phyloP scores from a whole-genome alignment of 2,888 invertebrate genomes.

The Neoaliturus tenellus region DNA sequence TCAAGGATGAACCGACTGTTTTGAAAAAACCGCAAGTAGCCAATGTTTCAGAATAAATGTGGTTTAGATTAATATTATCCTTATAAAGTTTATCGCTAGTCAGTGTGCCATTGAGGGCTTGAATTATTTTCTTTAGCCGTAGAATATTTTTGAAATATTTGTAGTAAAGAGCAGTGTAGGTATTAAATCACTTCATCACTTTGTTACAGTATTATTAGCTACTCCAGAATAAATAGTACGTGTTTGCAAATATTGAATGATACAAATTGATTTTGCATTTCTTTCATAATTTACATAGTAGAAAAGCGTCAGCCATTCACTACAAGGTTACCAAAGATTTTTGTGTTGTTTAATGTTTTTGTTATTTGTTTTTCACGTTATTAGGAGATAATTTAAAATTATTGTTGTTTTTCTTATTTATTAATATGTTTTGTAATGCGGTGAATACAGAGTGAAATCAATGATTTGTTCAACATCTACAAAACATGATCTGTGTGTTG shows the following conservation, averaged over 20 bases:
- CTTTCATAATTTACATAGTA: background rate
- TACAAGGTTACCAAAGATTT: constrained; percentile 54
- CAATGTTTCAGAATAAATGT: constrained; percentile 59
- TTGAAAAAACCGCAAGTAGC: constrained; percentile 71
- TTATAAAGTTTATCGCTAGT: constrained; percentile 64
- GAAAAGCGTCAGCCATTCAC: constrained; percentile 14
- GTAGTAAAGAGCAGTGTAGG: background rate
- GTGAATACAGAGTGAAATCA: background rate
- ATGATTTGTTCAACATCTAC: too few relatives aligned
- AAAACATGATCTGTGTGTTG: too few relatives aligned
- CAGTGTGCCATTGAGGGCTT: constrained; percentile 60
- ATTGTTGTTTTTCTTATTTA: constrained; percentile 21
- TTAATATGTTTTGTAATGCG: background rate
- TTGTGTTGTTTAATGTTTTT: constrained; percentile 27
- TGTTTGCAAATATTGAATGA: background rate
- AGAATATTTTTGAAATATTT: background rate
- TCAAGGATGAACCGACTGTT: constrained; percentile 84
- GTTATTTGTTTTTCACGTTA: constrained; percentile 22
- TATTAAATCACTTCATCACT: constrained; percentile 8
- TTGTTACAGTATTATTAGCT: background rate
- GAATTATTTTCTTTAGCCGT: constrained; percentile 18
- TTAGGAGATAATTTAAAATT: constrained; percentile 24
- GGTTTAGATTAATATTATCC: background rate
- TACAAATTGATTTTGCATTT: background rate
- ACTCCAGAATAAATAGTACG: background rate